These are phyloP conservation scores for Cephus rjabovi DNA, from an alignment of 2,888 invertebrate genomes.

Conservation along the genomic window DNA sequence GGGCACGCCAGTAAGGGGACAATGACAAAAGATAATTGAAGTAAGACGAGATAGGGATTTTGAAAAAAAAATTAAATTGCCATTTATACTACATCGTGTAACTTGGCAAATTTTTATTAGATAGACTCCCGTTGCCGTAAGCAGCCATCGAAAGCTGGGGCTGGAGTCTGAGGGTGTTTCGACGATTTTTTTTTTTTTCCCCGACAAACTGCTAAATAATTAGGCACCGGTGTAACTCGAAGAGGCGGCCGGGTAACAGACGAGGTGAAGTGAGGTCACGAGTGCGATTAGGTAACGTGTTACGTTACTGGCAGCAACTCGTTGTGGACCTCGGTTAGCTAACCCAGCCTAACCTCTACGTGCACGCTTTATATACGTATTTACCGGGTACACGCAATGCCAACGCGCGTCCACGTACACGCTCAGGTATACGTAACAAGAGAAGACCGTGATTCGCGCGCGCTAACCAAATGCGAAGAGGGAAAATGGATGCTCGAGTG, in stretches of 20 bases:
- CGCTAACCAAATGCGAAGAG: background rate
- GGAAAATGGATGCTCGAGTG: background rate
- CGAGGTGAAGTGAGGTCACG: slow-evolving; percentile 22
- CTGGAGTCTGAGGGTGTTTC: background rate
- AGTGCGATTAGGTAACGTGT: slow-evolving; percentile 47
- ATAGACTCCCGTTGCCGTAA: background rate
- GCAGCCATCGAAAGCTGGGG: background rate
- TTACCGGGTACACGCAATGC: no score
- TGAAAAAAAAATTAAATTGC: no score
- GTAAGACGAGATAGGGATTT: no score
- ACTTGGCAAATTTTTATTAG: background rate
- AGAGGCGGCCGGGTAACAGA: slow-evolving; percentile 17
- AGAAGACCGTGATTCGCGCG: background rate
- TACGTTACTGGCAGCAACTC: slow-evolving; percentile 37
- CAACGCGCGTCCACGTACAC: background rate
- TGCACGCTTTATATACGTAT: slow-evolving; percentile 14
- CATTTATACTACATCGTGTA: background rate
- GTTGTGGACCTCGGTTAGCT: slow-evolving; percentile 39
- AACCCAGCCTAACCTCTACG: slow-evolving; percentile 28
- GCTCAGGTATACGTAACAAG: background rate
- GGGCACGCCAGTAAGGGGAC: no score
- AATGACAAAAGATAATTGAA: no score
- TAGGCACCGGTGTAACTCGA: slow-evolving; percentile 17
- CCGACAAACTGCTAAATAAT: slow-evolving; percentile 11
- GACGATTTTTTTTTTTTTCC: background rate